Percentiles rank a stretch among this genome's conserved stretches.
These are phyloP conservation scores for Rhodophaea formosa DNA, from an alignment of 2,888 invertebrate genomes.

Conservation along the genomic window DNA sequence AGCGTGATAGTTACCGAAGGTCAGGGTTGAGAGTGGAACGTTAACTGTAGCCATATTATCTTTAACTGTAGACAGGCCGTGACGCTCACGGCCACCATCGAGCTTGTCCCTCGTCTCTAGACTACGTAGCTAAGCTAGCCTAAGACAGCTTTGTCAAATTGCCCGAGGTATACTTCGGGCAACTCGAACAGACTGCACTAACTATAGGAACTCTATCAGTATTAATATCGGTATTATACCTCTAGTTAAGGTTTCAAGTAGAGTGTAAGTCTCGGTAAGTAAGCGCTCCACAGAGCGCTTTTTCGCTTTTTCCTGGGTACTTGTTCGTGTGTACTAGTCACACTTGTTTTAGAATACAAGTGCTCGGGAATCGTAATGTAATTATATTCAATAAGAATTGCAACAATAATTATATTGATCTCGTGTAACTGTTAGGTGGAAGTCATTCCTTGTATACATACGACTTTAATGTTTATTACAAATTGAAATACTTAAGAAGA, in stretches of 20 bases:
- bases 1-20: not conserved
- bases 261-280: conserved; percentile 32
- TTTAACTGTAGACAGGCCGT: conserved; percentile 10
- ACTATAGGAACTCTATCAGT: conserved; percentile 48
- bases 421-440: conserved; percentile 21
- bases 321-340: conserved; percentile 40
- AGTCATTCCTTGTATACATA: not conserved
- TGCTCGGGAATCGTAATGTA: conserved; percentile 28
- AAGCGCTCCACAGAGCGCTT: conserved; percentile 44
- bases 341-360: conserved; percentile 27
- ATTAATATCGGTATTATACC: conserved; percentile 53
- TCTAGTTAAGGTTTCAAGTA: conserved; percentile 38
- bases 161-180: conserved; percentile 24
- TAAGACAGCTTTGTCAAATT: conserved; percentile 19
- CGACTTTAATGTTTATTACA: too few relatives aligned
- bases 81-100: conserved; percentile 2
- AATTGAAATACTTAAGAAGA: too few relatives aligned
- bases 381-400: not conserved
- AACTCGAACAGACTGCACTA: conserved; percentile 38
- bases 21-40: not conserved
- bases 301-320: conserved; percentile 46
- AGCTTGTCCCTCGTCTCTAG: conserved; percentile 13
- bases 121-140: conserved; percentile 5
- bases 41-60: not conserved
- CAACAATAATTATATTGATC: conserved; percentile 29